These are phyloP conservation scores for Lordiphosa mommai DNA, from an alignment of 1,140 invertebrate genomes.

Conservation along the genomic window DNA sequence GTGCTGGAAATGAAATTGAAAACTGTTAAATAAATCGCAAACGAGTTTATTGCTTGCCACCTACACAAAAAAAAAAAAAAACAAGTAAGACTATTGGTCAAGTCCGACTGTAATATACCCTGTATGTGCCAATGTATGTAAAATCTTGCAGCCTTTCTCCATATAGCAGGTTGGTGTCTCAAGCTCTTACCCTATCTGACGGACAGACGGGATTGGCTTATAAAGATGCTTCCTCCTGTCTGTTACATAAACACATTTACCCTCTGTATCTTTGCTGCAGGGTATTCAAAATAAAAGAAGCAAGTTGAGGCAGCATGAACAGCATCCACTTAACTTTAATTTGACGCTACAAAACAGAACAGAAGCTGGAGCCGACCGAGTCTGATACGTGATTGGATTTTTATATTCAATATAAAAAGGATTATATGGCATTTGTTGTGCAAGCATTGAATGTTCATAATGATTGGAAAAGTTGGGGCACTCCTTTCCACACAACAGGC, in stretches of 20 bases:
- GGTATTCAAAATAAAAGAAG: too few relatives aligned
- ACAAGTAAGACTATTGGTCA: slow-evolving; percentile 20
- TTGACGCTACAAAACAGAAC: slow-evolving; percentile 50
- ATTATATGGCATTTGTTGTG: slow-evolving; percentile 62
- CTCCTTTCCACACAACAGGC: slow-evolving; percentile 26
- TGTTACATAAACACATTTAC: too few relatives aligned
- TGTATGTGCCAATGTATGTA: too few relatives aligned
- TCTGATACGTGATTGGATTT: slow-evolving; percentile 64
- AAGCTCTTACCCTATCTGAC: too few relatives aligned
- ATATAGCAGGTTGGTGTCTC: too few relatives aligned
- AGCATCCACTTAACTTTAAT: slow-evolving; percentile 58
- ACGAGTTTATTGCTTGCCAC: slow-evolving; percentile 48
- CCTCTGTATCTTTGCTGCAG: too few relatives aligned
- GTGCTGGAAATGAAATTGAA: slow-evolving; percentile 75
- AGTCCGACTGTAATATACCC: too few relatives aligned
- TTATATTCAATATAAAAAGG: slow-evolving; percentile 78
- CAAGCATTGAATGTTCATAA: slow-evolving; percentile 60
- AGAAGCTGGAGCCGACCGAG: not conserved
- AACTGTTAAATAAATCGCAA: slow-evolving; percentile 76
- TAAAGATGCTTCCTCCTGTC: too few relatives aligned
- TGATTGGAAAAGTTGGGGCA: slow-evolving; percentile 72
- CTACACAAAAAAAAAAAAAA: not conserved
- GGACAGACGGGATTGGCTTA: too few relatives aligned
- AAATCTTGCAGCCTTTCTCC: too few relatives aligned
- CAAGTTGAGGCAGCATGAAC: slow-evolving; percentile 45